phyloP scores from a whole-genome alignment of 2,888 invertebrate genomes.

The Drosophila subsilvestris region DNA sequence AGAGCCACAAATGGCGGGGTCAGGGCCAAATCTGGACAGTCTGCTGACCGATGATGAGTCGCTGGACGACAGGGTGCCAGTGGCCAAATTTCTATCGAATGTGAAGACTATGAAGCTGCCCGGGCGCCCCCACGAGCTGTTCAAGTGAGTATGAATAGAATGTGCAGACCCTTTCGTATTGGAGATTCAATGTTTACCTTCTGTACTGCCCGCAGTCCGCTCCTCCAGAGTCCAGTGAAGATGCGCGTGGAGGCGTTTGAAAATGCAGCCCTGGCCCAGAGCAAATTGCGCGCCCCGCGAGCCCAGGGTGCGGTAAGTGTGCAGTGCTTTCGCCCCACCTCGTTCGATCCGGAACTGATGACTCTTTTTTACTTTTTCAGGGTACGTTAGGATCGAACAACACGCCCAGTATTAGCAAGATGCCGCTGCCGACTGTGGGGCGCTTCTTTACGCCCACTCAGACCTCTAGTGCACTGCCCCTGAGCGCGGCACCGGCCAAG shows the following conservation, averaged over 20 bases:
- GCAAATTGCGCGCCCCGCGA: slow-evolving; percentile 66
- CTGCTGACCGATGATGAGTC: slow-evolving; percentile 83
- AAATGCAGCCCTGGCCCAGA: slow-evolving; percentile 77
- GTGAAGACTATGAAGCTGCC: slow-evolving; percentile 73
- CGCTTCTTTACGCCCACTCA: slow-evolving; percentile 83
- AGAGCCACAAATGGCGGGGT: slow-evolving; percentile 67
- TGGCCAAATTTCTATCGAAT: slow-evolving; percentile 31
- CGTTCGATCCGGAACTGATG: background rate
- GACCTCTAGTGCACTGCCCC: slow-evolving; percentile 53
- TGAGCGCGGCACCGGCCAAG: slow-evolving; percentile 66
- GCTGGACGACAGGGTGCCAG: slow-evolving; percentile 47
- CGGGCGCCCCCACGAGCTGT: slow-evolving; percentile 81
- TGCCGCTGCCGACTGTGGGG: slow-evolving; percentile 70
- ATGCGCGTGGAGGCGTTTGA: slow-evolving; percentile 87
- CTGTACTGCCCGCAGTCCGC: slow-evolving; percentile 85
- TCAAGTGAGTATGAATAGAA: slow-evolving; percentile 76
- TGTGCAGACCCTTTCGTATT: background rate
- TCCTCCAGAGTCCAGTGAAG: slow-evolving; percentile 86
- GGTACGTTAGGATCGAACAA: slow-evolving; percentile 40
- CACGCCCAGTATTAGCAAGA: slow-evolving; percentile 79
- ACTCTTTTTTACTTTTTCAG: slow-evolving; percentile 7
- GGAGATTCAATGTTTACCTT: background rate
- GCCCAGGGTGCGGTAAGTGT: slow-evolving; percentile 78
- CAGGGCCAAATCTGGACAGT: slow-evolving; percentile 62
- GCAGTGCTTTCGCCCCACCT: no score